A percentile compares a stretch with the other conserved stretches of the same genome.
These are phyloP conservation scores for Acanthosepion esculentum DNA, from an alignment of 2,888 invertebrate species.

Conservation along the genomic window DNA sequence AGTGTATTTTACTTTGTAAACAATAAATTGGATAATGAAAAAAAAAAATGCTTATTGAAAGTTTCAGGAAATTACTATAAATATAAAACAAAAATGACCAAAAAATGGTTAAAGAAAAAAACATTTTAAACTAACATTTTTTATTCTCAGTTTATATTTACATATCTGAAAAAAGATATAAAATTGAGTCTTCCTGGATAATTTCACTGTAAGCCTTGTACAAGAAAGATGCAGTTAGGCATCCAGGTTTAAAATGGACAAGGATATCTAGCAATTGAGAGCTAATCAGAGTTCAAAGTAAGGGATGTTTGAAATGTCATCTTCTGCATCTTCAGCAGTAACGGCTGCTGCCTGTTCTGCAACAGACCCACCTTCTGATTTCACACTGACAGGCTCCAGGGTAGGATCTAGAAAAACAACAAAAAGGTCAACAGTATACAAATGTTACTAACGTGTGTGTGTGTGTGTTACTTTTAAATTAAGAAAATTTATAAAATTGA, in stretches of 20 bases:
- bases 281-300: constrained; percentile 38
- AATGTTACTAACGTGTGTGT: too few relatives aligned
- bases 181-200: background rate
- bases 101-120: background rate
- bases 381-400: constrained; percentile 41
- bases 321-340: background rate
- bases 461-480: too few relatives aligned
- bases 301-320: constrained; percentile 34
- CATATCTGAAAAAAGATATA: constrained; percentile 13
- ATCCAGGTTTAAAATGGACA: background rate
- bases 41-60: too few relatives aligned
- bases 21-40: too few relatives aligned
- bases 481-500: too few relatives aligned
- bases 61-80: too few relatives aligned
- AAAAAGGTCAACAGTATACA: background rate
- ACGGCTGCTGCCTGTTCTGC: background rate
- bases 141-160: background rate
- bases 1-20: too few relatives aligned
- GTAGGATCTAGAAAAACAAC: background rate
- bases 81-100: too few relatives aligned
- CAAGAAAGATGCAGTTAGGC: background rate
- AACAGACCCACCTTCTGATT: background rate
- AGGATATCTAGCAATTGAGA: background rate
- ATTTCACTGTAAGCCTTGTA: background rate
- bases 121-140: background rate